Conservation (phyloP, 1,140 invertebrate species). For the Semibalanus balanoides region DNA sequence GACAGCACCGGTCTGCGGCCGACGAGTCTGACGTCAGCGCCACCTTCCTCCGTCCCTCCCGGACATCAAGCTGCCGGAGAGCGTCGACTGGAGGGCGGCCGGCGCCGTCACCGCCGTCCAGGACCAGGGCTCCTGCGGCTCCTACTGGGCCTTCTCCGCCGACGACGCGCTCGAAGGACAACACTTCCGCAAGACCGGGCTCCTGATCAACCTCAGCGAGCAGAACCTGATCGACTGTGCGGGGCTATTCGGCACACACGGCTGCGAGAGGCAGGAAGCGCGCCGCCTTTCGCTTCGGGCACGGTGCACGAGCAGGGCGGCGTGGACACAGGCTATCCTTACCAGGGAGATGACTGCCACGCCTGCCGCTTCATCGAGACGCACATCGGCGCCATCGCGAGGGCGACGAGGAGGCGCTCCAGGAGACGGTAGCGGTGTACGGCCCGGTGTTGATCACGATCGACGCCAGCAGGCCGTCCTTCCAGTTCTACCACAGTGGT, state of each 20-base stretch:
- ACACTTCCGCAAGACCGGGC: constrained; percentile 69
- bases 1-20: no score
- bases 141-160: constrained; percentile 30
- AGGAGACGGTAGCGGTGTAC: constrained; percentile 67
- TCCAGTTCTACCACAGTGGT: constrained; percentile 67
- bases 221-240: constrained; percentile 97
- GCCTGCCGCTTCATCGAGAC: constrained; percentile 51
- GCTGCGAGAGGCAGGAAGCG: constrained; percentile 91
- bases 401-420: constrained; percentile 57
- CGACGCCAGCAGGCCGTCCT: constrained; percentile 63
- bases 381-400: constrained; percentile 62
- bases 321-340: constrained; percentile 68
- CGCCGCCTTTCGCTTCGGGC: constrained; percentile 62
- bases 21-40: background rate
- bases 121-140: constrained; percentile 30
- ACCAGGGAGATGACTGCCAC: constrained; percentile 30
- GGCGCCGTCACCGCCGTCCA: constrained; percentile 34
- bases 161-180: constrained; percentile 93
- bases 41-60: background rate
- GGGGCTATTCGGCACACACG: constrained; percentile 73
- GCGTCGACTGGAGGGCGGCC: constrained; percentile 32
- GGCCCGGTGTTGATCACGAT: constrained; percentile 76
- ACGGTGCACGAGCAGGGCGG: constrained; percentile 73
- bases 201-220: constrained; percentile 82
- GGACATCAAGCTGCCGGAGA: background rate